These are phyloP conservation scores for Blastobasis lacticolella DNA, from an alignment of 2,888 invertebrate species.

Conservation along the genomic window DNA sequence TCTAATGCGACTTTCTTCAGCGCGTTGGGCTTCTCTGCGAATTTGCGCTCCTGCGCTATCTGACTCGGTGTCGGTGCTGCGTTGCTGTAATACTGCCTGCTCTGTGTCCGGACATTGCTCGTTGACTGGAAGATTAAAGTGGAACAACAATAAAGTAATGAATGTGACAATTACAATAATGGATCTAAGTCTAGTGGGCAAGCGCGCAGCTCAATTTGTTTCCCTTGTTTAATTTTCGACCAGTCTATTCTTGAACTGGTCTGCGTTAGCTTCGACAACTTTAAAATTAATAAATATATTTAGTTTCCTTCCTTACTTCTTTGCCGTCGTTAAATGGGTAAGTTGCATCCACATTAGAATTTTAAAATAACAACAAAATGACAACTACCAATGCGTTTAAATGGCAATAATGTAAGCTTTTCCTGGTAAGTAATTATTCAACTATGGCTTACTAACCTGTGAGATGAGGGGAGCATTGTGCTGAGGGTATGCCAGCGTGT, in stretches of 20 bases:
- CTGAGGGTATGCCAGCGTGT: slow-evolving; percentile 80
- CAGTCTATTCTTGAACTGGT: too few species aligned
- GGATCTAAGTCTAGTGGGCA: background rate
- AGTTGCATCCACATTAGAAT: background rate
- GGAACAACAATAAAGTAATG: background rate
- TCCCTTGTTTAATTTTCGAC: too few species aligned
- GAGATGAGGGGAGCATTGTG: slow-evolving; percentile 54
- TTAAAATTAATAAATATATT: background rate
- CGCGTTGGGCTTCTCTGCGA: slow-evolving; percentile 91
- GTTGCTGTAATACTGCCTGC: slow-evolving; percentile 65
- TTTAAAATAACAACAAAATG: background rate
- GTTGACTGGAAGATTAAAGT: slow-evolving; percentile 47
- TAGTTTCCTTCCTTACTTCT: background rate
- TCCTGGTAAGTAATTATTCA: background rate
- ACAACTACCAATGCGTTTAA: background rate
- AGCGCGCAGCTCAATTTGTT: too few species aligned
- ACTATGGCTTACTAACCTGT: slow-evolving; percentile 37
- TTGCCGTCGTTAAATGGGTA: background rate
- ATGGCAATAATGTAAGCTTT: background rate
- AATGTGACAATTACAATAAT: background rate
- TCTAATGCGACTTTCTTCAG: slow-evolving; percentile 90
- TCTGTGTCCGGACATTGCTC: slow-evolving; percentile 62
- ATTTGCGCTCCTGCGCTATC: slow-evolving; percentile 81
- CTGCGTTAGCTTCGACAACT: too few species aligned
- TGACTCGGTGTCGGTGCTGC: slow-evolving; percentile 50